Base-by-base conservation (phyloP, 1,140 invertebrate species). In the Octopus sinensis region DNA sequence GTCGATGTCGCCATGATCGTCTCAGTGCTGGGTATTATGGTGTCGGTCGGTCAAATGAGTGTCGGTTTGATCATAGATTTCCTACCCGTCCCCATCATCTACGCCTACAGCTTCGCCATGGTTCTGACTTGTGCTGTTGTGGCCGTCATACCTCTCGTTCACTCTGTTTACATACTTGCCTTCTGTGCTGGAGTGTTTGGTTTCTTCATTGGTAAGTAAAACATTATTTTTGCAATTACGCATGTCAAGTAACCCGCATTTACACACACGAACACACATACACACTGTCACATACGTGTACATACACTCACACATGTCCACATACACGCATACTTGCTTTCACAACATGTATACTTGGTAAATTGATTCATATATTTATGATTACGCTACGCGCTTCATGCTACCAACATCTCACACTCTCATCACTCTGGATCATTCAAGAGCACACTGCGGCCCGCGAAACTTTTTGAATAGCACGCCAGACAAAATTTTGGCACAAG, bases 181-280 rank as follows among this genome's bases (percentile, higher is more conserved):
- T n/a, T 73, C 68, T 84, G 83, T 81, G n/a, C 84, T 43, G 84
- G 79, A 10, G 81, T 85, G 30, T 89, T 89, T 82, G 88, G 88
- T 4, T 54, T 88, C 3, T 89, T 87, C 78, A 89, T 89, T 87
- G 88, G 88, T 89, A 83, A 83, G 86, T 79, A 62, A 12, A 62
- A 12, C 56, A 12, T 62, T 17, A 12, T 62, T 17, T 62, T 62
- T 12, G 56, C 9, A 62, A 62, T 62, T 9, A 62, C 9, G 17
- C 9, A 62, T 12, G 56, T 62, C 17, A 62, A 62, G 4, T 17
- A 62, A 62, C 9, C 17, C 9, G 17, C 9, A 62, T 17, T 62
- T 17, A 62, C 17, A 62, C 9, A 62, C 56, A 62, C 56, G 17
- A 1, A 62, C 56, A 62, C 56, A 62, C 17, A 62, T 4, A 62